Base-by-base conservation (phyloP, 1,140 invertebrate species). In the Drosophila bocqueti region DNA sequence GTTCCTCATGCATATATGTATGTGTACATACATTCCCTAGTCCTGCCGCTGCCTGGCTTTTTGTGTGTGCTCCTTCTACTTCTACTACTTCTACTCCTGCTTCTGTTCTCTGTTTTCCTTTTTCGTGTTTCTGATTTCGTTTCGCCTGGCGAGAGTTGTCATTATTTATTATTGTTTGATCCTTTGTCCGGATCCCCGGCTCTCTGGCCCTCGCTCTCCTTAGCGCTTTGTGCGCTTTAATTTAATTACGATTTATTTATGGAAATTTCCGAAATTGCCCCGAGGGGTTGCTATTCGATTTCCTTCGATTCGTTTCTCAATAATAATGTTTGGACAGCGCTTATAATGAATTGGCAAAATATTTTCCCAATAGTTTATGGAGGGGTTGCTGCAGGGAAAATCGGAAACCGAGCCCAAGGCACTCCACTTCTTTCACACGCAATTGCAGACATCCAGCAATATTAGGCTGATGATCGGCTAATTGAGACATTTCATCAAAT, bases 401-500 rank as follows among this genome's bases (percentile, higher is more conserved):
- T 60, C 8, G 74, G 59, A 75, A 76, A 29, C 46, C 43, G 11
- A 55, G 16, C 34, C 42, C 16, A 50, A 50, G 34, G 21, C 72
- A 67, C 73, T 76, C 55, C 49, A 76, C 31, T 36, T 52, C 60
- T 83, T 86, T 81, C 84, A 87, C 84, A 87, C 81, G 77, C 83
- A 80, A 76, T 64, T 79, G 69, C 64, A 66, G 64, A 34, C 18
- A 18, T 15, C 38, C 43, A 29, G 26, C 49, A 50, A 36, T 36
- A 54, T 61, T 47, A 67, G 57, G 47, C 55, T 65, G 83, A 72
- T 79, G 83, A 69, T 77, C 73, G 65, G 79, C 75, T 87, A 87
- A 87, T 87, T 87, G 84, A 87, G 84, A 89, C 84, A 87, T 89
- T 87, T 87, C 84, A 89, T 89, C 81, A 89, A 89, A 87, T 87